These are phyloP conservation scores for Microtus richardsoni DNA, from an alignment of 2,113 vertebrate species.

Conservation along the genomic window DNA sequence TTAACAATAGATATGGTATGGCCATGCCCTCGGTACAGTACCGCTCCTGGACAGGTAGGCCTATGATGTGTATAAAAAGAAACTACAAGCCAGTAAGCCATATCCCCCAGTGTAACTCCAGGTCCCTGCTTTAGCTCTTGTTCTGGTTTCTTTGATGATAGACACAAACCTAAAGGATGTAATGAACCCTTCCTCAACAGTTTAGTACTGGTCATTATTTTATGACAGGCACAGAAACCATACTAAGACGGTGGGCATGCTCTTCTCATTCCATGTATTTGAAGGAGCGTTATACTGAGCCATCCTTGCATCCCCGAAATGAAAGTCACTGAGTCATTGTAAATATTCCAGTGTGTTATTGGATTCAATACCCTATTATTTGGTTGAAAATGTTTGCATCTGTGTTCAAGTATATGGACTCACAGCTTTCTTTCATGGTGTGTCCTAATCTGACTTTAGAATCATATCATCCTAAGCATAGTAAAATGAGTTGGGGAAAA, in stretches of 20 bases:
- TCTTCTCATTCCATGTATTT: not conserved
- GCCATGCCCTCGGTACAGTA: accelerated
- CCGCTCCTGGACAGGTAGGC: not conserved
- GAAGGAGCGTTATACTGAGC: not conserved
- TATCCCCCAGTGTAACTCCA: not conserved
- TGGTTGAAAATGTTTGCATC: not conserved
- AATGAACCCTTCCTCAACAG: not conserved
- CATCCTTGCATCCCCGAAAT: not conserved
- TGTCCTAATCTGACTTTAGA: not conserved
- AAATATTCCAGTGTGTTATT: not conserved
- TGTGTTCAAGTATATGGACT: not conserved
- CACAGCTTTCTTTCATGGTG: not conserved
- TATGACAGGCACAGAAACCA: not conserved
- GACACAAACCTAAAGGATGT: too few species aligned
- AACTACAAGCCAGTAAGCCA: not conserved
- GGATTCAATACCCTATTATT: not conserved
- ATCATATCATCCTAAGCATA: not conserved
- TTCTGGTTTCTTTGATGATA: not conserved
- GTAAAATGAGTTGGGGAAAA: not conserved
- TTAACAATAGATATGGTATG: not conserved
- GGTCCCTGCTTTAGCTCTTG: not conserved
- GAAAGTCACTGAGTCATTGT: not conserved
- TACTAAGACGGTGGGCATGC: not conserved
- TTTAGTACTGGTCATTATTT: not conserved
- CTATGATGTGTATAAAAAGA: not conserved